Percentiles rank a stretch among this genome's conserved stretches.
These are phyloP conservation scores for Poecilia picta DNA, from an alignment of 2,797 vertebrate species.

Conservation along the genomic window DNA sequence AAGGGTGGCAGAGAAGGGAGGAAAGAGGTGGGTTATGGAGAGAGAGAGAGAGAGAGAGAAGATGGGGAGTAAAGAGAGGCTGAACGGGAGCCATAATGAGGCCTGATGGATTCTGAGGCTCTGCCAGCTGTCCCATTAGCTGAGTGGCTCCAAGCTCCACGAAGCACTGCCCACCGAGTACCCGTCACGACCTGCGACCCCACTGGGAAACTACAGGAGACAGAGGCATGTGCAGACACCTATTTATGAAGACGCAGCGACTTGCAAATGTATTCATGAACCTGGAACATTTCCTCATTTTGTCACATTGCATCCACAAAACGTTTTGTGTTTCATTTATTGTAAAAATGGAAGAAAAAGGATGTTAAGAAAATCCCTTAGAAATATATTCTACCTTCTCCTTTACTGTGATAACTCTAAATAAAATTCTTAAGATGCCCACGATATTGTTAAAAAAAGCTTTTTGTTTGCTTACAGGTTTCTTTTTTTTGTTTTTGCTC, in stretches of 20 bases:
- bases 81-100: conserved; percentile 69
- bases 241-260: background rate
- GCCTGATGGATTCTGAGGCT: conserved; percentile 77
- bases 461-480: background rate
- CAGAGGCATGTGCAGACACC: conserved; percentile 26
- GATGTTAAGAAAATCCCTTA: background rate
- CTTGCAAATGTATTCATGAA: background rate
- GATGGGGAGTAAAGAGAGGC: conserved; percentile 37
- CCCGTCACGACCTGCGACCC: conserved; percentile 55
- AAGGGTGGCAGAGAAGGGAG: conserved; percentile 47
- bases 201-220: conserved; percentile 41
- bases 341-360: background rate
- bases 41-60: conserved; percentile 10
- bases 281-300: background rate
- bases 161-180: conserved; percentile 50
- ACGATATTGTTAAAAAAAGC: background rate
- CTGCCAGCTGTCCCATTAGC: conserved; percentile 83
- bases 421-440: background rate
- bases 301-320: background rate
- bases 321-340: background rate
- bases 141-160: conserved; percentile 73
- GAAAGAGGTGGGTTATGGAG: conserved; percentile 28
- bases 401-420: background rate
- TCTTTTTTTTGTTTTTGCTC: background rate
- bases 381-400: background rate